Evolutionary conservation across 2,113 vertebrate genomes (phyloP).

Genomic region (Jaculus jaculus): DNA sequence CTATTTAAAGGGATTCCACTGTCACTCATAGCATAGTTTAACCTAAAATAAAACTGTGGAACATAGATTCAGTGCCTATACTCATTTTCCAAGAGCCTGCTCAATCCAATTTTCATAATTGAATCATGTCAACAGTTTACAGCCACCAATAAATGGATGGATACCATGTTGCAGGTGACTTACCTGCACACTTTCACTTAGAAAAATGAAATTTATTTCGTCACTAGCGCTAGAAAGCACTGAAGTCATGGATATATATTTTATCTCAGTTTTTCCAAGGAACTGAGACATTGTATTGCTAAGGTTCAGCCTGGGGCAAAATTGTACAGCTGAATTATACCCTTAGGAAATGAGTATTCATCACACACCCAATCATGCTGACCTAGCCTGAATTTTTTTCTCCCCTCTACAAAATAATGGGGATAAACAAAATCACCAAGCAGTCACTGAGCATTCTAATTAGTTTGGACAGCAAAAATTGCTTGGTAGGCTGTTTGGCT

Average conservation of each 20-base stretch:
- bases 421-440: constrained; percentile 61
- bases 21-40: constrained; percentile 55
- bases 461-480: constrained; percentile 58
- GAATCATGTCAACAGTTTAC: constrained; percentile 49
- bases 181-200: constrained; percentile 50
- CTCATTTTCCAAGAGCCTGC: constrained; percentile 29
- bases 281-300: constrained; percentile 51
- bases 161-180: not conserved
- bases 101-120: constrained; percentile 54
- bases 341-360: constrained; percentile 67
- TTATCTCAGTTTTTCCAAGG: constrained; percentile 53
- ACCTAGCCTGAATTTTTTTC: constrained; percentile 45
- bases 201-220: constrained; percentile 61
- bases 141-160: constrained; percentile 1
- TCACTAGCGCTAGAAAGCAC: constrained; percentile 38
- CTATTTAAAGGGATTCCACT: constrained; percentile 61
- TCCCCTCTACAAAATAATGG: constrained; percentile 50
- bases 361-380: constrained; percentile 44
- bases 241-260: constrained; percentile 54
- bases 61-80: constrained; percentile 41
- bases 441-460: constrained; percentile 66
- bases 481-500: constrained; percentile 44
- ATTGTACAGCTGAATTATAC: constrained; percentile 55
- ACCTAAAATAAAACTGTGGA: constrained; percentile 59
- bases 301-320: constrained; percentile 51